Evolutionary conservation across 2,113 vertebrate genomes (phyloP), one percentile per base, ranked within the genome.

Genomic region (Vimba vimba): DNA sequence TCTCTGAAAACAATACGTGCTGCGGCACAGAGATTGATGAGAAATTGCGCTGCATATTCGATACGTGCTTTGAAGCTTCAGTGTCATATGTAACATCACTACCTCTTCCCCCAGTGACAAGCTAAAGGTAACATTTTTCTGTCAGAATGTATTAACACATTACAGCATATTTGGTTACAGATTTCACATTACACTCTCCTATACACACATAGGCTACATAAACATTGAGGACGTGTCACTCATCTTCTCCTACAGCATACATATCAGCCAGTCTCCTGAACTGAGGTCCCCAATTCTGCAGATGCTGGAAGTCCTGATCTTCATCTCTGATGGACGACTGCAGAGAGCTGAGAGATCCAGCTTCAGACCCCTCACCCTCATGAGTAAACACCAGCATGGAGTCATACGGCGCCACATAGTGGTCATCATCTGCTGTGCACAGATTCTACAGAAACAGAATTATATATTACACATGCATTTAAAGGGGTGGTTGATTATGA

Each of bases 371-470:
- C 0, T 11, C 43, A 0, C 91, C 91, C 85, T 92, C 91, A 17
- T 85, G 81, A 84, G 91, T 85, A 76, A 93, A 92, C 81, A 92
- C 89, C 83, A 92, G 77, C 27, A 92, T 60, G 15, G 85, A 90
- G 88, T 93, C 91, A n/a, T 86, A 91, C 0, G 91, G 92, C 33
- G 86, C 85, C 73, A 88, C 89, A 33, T 52, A 43, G 43, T 77
- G 79, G 55, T 93, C 91, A 4, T 13, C 4, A 76, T 90, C 87
- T 11, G 91, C 88, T 36, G 87, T 87, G 0, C 23, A n/a, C 45
- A 90, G 9, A 86, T 90, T 93, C 91, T 80, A 30, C 39, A 80
- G 13, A 80, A 45, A 27, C 59, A 80, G 23, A 66, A n/a, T 19
- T 11, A n/a, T 60, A 78, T 8, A 27, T 47, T 64, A 80, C 23